Conservation (phyloP, 2,113 vertebrate species). For the Pomatorhinus ruficollis region DNA sequence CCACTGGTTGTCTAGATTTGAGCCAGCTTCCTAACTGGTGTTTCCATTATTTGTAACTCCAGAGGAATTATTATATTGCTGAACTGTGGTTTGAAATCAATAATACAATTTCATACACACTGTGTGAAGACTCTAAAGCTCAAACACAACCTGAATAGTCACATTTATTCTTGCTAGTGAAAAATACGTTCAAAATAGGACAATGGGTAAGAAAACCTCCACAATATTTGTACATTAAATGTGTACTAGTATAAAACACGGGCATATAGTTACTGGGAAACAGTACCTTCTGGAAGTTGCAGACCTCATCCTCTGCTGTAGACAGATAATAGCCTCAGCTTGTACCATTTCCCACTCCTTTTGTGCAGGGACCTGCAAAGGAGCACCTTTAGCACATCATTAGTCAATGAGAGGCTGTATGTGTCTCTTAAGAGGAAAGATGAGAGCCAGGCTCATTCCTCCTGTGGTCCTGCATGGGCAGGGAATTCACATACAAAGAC, state of each 20-base stretch:
- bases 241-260: not conserved
- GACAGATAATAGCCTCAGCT: not conserved
- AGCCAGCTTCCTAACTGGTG: not conserved
- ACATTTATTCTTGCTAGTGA: not conserved
- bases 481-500: not conserved
- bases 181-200: not conserved
- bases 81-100: not conserved
- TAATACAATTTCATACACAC: not conserved
- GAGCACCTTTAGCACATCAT: not conserved
- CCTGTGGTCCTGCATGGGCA: not conserved
- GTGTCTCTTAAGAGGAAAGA: not conserved
- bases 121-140: not conserved
- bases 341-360: not conserved
- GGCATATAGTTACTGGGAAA: not conserved
- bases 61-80: not conserved
- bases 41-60: not conserved
- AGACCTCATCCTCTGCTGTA: not conserved
- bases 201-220: not conserved
- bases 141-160: not conserved
- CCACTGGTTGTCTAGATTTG: not conserved
- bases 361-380: not conserved
- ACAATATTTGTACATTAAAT: not conserved
- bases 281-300: not conserved
- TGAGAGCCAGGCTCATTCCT: not conserved
- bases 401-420: not conserved